Conservation (phyloP, 2,888 invertebrate genomes). For the Caenorhabditis imperialis region DNA sequence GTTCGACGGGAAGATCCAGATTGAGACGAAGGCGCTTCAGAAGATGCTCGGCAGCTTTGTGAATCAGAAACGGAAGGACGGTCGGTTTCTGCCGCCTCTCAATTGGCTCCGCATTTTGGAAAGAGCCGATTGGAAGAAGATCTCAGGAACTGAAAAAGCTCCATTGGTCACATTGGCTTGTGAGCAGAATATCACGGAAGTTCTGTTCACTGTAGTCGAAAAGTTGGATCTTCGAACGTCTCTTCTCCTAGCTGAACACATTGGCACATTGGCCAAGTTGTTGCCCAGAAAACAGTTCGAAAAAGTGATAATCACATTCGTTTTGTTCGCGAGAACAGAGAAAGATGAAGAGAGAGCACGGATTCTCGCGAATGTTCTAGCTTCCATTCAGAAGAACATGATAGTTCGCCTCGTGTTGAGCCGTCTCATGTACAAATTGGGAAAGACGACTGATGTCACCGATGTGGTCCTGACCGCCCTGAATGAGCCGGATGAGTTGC, state of each 20-base stretch:
- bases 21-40: neutral
- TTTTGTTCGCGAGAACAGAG: neutral
- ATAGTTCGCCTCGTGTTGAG: slow-evolving; percentile 3
- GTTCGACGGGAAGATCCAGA: slow-evolving; percentile 30
- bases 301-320: slow-evolving; percentile 1
- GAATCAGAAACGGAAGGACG: slow-evolving; percentile 27
- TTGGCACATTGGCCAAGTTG: neutral
- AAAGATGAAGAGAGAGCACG: neutral
- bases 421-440: slow-evolving; percentile 1
- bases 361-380: slow-evolving; percentile 2
- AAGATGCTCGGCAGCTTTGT: slow-evolving; percentile 5
- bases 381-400: slow-evolving; percentile 2
- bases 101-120: slow-evolving; percentile 28
- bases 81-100: slow-evolving; percentile 33
- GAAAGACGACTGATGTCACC: neutral
- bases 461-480: slow-evolving; percentile 19
- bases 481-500: slow-evolving; percentile 8
- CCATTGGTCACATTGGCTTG: slow-evolving; percentile 27
- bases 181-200: slow-evolving; percentile 27
- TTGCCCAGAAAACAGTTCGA: slow-evolving; percentile 17
- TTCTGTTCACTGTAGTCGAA: slow-evolving; percentile 7
- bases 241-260: slow-evolving; percentile 4
- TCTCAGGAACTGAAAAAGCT: neutral
- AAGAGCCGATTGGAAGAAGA: slow-evolving; percentile 7
- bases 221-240: neutral